Base-by-base conservation (phyloP, 2,113 vertebrate genomes). In the Rhegmatorhina hoffmannsi region DNA sequence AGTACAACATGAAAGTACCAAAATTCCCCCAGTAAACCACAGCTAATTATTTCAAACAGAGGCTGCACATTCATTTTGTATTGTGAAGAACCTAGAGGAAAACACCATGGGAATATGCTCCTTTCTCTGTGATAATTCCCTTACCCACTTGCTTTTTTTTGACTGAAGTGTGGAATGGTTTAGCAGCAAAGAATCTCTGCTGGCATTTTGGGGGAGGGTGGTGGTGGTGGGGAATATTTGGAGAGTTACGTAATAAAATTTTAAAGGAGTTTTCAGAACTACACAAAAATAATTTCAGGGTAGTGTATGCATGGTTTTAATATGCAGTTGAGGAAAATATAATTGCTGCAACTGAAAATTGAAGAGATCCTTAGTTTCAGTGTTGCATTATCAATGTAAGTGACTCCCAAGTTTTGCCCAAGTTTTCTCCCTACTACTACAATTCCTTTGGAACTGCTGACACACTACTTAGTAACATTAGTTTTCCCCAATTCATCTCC, bases 1-100 rank as follows among this genome's bases (percentile, higher is more conserved):
- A 90, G 92, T 78, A 87, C 91, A 89, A 76, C 97, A 97, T 97
- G 93, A 97, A 98, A 98, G 96, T 92, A 97, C 93, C 96, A 94
- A 95, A 97, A 97, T 95, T 97, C 96, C 94, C 96, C 79, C 90
- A 79, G 77, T 87, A 94, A 96, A 87, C 84, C 92, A 87, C 34
- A 13, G 90, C 95, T 97, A 96, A 97, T 97, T 97, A 97, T 95
- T 95, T 78, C 96, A 97, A 96, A 93, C 90, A 95, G 90, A 94
- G 87, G 91, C 81, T 94, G 84, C 84, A 93, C 16, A 38, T 95
- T 97, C 79, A 10, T 60, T 94, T 46, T 73, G 46, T 58, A 31
- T 50, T 56, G 64, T 33, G 64, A 78, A 72, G 79, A 81, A 52
- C 56, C 74, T 11, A 17, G 67, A 80, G 72, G 55, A 77, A 91